Evolutionary conservation across 2,113 vertebrate species (phyloP), one percentile per base, ranked within the genome.

Genomic region (Ifrita kowaldi): DNA sequence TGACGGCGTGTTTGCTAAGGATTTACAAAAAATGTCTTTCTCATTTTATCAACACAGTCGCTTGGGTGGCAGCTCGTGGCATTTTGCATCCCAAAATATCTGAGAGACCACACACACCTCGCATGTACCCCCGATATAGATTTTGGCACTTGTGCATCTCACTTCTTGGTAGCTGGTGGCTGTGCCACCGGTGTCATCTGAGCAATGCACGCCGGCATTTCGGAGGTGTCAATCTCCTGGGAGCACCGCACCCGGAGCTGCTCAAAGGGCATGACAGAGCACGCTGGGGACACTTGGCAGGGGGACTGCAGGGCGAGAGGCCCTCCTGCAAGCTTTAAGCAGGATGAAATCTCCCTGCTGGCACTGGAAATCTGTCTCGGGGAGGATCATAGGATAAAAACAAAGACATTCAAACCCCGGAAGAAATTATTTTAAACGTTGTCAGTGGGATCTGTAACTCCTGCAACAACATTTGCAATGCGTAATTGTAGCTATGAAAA

Each of bases 61-160:
- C 84, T 81, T 14, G 76, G 20, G 2, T 1, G 56, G 85, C 75
- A 78, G 83, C 83, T 30, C 13, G 7, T 17, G 90, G 74, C 75
- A 74, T 53, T 88, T 19, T 22, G 69, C 85, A 62, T 59, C 87
- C 91, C 41, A 19, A 77, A 79, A 82, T 71, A 82, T 9, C 65
- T 8, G 24, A 15, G 35, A 52, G 95, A 90, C 90, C 95, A 94
- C 93, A 87, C 93, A 87, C 90, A 95, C 56, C 64, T 85, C n/a
- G 18, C 19, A 0, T 0, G 6, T 1, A 42, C 5, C n/a, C 69
- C 71, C n/a, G 2, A 49, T 11, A 63, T 3, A 44, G 77, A 56
- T 15, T 42, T 2, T 75, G 91, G 87, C 79, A 30, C 53, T 15
- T 0, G 1, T 0, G 9, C 15, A 2, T 9, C 88, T 77, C 79